Base-by-base conservation (phyloP, 2,797 vertebrate genomes). In the Myotis daubentonii region DNA sequence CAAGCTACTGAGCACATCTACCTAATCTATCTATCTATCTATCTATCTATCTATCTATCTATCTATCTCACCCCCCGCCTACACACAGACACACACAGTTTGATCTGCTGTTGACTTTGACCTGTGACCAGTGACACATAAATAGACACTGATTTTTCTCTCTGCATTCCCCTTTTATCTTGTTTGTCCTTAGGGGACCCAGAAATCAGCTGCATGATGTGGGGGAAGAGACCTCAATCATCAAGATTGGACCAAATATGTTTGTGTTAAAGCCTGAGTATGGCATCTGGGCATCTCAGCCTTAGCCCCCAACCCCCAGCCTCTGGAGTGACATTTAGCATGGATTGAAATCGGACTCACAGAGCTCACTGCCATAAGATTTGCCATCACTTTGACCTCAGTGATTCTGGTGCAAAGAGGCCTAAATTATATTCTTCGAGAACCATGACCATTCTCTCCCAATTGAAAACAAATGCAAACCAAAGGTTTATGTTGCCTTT, bases 391-490 rank as follows among this genome's bases (percentile, higher is more conserved):
- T 88, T 47, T 86, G 55, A 75, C 33, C 30, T 93, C 41, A 68
- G 55, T 57, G 62, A 66, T 89, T 95, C 81, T 65, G 72, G 44
- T 62, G 19, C 36, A 82, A 62, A 80, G 62, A 87, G 33, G 19
- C 89, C 81, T 79, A 81, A 87, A 93, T 51, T 60, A 36, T 8
- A 44, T 78, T 68, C 51, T 81, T 76, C 71, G 71, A 91, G 89
- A 96, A 55, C 28, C 10, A 38, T 15, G 38, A 0, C 36, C 4
- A 51, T 85, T 81, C 65, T 53, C 47, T 78, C 84, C 53, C 75
- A 90, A 38, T 0, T 51, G 49, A 90, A 94, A 95, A 87, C 25
- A 81, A 87, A 93, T 90, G 79, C 44, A 93, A 93, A 86, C 62
- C 85, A 85, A 92, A 93, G 71, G 36, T 81, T 66, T 82, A 23